Evolutionary conservation across 2,113 vertebrate species (phyloP).

Genomic region (Cinclus cinclus): DNA sequence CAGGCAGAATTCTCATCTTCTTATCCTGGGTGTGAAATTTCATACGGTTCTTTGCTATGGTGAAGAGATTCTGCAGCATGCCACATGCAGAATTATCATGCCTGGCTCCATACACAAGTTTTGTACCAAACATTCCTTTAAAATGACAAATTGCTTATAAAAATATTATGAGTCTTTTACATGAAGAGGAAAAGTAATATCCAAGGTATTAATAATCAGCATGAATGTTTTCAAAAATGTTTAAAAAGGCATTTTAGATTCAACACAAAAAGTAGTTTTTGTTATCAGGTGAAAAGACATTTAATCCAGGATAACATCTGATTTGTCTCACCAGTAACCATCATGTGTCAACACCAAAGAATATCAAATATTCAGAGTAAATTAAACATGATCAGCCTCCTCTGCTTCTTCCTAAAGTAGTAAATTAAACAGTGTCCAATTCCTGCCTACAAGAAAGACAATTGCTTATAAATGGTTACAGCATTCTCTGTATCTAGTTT

Average conservation of each 20-base stretch:
- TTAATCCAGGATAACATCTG: background rate
- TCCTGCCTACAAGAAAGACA: background rate
- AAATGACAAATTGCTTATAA: background rate
- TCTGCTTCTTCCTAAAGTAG: background rate
- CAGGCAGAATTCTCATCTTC: background rate
- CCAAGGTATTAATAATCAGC: background rate
- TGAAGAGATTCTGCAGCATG: background rate
- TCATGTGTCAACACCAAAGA: background rate
- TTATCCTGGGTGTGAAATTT: background rate
- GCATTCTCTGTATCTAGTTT: background rate
- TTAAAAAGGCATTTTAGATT: background rate
- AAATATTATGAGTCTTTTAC: background rate
- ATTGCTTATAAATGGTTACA: background rate
- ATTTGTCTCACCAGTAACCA: background rate
- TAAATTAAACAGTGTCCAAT: background rate
- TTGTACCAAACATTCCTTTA: background rate
- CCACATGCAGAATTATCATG: background rate
- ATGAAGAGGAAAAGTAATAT: background rate
- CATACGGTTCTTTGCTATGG: background rate
- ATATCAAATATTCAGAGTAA: background rate
- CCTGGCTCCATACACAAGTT: background rate
- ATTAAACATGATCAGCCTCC: background rate
- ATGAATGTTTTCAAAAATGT: background rate
- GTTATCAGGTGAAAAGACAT: background rate
- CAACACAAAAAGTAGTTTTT: background rate